Evolutionary conservation across 2,888 invertebrate genomes (phyloP).

Genomic region (Drosophila buzzatii): DNA sequence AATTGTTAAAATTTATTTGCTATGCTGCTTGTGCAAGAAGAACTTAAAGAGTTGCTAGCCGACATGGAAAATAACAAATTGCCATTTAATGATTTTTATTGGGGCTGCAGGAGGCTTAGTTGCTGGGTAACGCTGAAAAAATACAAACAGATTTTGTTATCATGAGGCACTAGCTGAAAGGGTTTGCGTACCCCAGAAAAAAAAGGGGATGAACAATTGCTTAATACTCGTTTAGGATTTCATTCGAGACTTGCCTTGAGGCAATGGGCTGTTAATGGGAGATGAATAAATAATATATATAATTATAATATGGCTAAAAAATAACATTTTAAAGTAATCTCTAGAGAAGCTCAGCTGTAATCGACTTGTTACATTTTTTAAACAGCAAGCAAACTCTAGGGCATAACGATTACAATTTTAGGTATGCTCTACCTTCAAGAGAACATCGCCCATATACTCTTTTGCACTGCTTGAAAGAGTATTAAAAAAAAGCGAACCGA

Average conservation of each 20-base stretch:
- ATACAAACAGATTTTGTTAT: conserved; percentile 7
- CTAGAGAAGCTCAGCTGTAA: not conserved
- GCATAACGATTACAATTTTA: too few relatives aligned
- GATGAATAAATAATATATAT: not conserved
- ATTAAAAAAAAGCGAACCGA: not conserved
- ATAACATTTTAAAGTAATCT: not conserved
- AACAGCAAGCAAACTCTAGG: too few relatives aligned
- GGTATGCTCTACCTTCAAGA: too few relatives aligned
- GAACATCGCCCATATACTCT: not conserved
- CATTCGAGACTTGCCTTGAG: not conserved
- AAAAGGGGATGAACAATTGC: not conserved
- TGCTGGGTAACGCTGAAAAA: conserved; percentile 31
- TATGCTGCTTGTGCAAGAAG: not conserved
- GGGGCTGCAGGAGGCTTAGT: conserved; percentile 1
- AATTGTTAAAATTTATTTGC: not conserved
- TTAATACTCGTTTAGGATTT: not conserved
- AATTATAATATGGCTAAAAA: not conserved
- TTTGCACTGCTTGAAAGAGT: not conserved
- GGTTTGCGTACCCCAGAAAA: not conserved
- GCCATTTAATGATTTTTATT: conserved; percentile 9
- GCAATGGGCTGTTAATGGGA: not conserved
- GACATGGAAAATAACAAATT: conserved; percentile 2
- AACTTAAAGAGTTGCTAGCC: not conserved
- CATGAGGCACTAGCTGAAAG: not conserved
- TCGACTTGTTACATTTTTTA: too few relatives aligned